Evolutionary conservation across 2,113 vertebrate species (phyloP), one percentile per base, ranked within the genome.

Genomic region (Solea senegalensis): DNA sequence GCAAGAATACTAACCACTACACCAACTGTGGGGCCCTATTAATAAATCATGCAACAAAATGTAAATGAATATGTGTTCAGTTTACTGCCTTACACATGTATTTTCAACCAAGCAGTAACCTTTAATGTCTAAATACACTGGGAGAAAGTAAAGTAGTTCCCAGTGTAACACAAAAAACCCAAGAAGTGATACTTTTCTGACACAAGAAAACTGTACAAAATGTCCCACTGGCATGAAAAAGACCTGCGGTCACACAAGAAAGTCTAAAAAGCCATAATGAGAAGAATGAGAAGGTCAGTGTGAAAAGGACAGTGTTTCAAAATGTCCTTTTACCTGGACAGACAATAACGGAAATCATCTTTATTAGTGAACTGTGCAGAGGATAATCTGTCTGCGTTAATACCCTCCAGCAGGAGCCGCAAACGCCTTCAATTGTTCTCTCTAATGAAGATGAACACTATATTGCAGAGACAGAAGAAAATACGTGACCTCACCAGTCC

Each of bases 371-470:
- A 93, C 91, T 94, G 90, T 91, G 91, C 85, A 87, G 79, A 67
- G 90, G 34, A 61, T 91, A 93, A 94, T 92, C 87, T 93, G 87
- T 76, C 80, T 8, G 52, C 88, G 63, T 83, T 88, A 96, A 93
- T 90, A 93, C 90, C 87, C 89, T 93, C 77, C 88, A 91, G 78
- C 86, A 88, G 82, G 86, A 88, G 80, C 64, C 79, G 84, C 92
- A 94, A 92, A 93, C 56, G 63, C 83, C 86, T 91, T 93, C 91
- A 94, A 93, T 95, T 95, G 89, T 94, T 95, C 94, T 95, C 92
- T 78, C 93, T 95, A 96, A 96, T 96, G 95, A 95, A 95, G 92
- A 95, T 89, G 91, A 96, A 92, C 94, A 92, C 92, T 91, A 94
- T 93, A 92, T 87, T 69, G 91, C 86, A 93, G 94, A 94, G 91